Conservation (phyloP, 2,797 vertebrate genomes). For the Hydrocynus forskahlii region DNA sequence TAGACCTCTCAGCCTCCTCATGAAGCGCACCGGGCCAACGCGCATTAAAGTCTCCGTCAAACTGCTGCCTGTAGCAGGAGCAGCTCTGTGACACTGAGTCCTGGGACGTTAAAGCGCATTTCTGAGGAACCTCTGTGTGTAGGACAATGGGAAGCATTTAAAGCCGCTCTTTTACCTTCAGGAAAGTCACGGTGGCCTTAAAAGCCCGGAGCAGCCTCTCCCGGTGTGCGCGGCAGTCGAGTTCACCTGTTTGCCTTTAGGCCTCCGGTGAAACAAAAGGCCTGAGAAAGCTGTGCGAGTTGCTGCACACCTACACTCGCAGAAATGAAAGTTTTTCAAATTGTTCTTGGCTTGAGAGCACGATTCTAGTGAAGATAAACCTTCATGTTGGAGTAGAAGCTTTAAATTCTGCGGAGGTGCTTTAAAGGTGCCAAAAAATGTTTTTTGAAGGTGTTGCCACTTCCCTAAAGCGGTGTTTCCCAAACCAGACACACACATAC, state of each 20-base stretch:
- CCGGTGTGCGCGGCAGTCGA: neutral
- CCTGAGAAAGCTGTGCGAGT: neutral
- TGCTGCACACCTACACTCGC: neutral
- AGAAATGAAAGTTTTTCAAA: no score
- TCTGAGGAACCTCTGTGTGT: neutral
- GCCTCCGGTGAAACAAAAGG: neutral
- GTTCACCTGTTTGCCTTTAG: neutral
- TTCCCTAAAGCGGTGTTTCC: no score
- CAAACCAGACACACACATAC: no score
- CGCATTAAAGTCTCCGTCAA: slow-evolving; percentile 40
- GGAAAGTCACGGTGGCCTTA: neutral
- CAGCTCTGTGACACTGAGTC: slow-evolving; percentile 2
- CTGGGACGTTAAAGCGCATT: slow-evolving; percentile 36
- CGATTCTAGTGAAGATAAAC: no score
- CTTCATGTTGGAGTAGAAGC: no score
- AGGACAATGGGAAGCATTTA: slow-evolving; percentile 1
- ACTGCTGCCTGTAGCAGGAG: slow-evolving; percentile 1
- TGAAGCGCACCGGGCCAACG: neutral
- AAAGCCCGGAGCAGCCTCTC: neutral
- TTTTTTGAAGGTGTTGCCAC: no score
- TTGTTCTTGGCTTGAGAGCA: no score
- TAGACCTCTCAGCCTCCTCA: slow-evolving; percentile 15
- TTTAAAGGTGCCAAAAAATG: no score
- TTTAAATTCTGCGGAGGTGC: no score
- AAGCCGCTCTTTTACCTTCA: neutral